Base-by-base conservation (phyloP, 2,113 vertebrate genomes). In the Cyprinus carpio region DNA sequence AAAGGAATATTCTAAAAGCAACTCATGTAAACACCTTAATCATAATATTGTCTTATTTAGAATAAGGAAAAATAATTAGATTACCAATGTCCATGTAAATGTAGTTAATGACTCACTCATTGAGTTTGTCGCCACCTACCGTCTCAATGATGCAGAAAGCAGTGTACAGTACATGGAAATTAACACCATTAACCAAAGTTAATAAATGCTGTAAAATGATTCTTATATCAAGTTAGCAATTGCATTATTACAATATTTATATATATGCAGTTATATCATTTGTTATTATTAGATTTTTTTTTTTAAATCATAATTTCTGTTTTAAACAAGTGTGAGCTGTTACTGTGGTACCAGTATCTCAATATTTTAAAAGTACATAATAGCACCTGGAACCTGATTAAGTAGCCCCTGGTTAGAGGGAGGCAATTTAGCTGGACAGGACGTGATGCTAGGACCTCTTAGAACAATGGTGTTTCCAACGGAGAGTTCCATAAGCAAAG, bases 341-440 rank as follows among this genome's bases (percentile, higher is more conserved):
- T 7, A 9, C 37, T 9, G 37, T 40, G 7, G 37, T 37, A 54
- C 16, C 15, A 54, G 4, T 6, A 54, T 5, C 2, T 49, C 13
- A 12, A 15, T 49, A 49, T 49, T 56, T 56, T 20, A 56, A 20
- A 20, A 40, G 37, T 40, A 40, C 37, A 40, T 40, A 40, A 40
- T 40, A 40, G 6, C 37, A 40, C 0, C 27, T 76, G 25, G 74
- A 54, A 31, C 25, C 12, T 54, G 25, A 8, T 49, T 54, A 54
- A 46, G 40, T 1, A 75, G 40, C 16, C 29, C 29, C n/a, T 25
- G 71, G 67, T 40, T n/a, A 40, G 2, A 76, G 27, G 15, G 75
- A 49, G 75, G 27, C 40, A 79, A 80, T 79, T 84, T 49, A 78
- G 54, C 77, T 27, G 34, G 49, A 86, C 49, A 10, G 46, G 71